These are phyloP conservation scores for Odontocolon sp. DNA, from an alignment of 2,888 invertebrate genomes.

Conservation along the genomic window DNA sequence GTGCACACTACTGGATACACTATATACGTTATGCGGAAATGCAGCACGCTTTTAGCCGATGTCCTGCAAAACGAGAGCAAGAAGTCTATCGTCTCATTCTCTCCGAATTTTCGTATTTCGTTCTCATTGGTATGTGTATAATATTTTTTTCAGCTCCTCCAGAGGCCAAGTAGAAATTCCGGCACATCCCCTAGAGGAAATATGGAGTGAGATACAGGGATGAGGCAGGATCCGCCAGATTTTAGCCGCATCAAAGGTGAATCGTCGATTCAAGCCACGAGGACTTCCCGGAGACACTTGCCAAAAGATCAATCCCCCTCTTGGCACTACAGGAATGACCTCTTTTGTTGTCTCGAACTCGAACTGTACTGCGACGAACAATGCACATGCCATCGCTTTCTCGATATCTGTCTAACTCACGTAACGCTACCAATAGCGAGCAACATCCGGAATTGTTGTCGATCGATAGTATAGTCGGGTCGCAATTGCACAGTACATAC, in stretches of 20 bases:
- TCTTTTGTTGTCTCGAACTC: slow-evolving; percentile 51
- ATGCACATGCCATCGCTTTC: slow-evolving; percentile 22
- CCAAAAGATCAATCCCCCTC: slow-evolving; percentile 56
- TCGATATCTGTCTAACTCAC: background rate
- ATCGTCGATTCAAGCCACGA: slow-evolving; percentile 56
- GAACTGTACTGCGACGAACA: slow-evolving; percentile 39
- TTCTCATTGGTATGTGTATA: background rate
- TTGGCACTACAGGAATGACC: slow-evolving; percentile 53
- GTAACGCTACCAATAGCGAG: slow-evolving; percentile 2
- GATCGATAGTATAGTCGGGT: slow-evolving; percentile 44
- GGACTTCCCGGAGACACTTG: slow-evolving; percentile 51
- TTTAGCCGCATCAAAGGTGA: slow-evolving; percentile 52
- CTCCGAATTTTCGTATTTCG: background rate
- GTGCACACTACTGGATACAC: background rate
- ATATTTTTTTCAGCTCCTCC: background rate
- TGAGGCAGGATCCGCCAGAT: slow-evolving; percentile 26
- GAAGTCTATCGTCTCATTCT: background rate
- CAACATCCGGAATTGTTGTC: slow-evolving; percentile 37
- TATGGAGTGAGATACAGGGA: background rate
- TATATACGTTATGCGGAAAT: slow-evolving; percentile 6
- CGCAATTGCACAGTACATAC: no score
- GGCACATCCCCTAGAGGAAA: slow-evolving; percentile 39
- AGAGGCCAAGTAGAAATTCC: background rate
- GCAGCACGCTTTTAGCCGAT: background rate
- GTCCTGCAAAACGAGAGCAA: background rate